Evolutionary conservation across 35 echinoderm and acorn worm genomes (phyloP), one percentile per base, ranked within the genome.

Genomic region (Anneissia japonica): DNA sequence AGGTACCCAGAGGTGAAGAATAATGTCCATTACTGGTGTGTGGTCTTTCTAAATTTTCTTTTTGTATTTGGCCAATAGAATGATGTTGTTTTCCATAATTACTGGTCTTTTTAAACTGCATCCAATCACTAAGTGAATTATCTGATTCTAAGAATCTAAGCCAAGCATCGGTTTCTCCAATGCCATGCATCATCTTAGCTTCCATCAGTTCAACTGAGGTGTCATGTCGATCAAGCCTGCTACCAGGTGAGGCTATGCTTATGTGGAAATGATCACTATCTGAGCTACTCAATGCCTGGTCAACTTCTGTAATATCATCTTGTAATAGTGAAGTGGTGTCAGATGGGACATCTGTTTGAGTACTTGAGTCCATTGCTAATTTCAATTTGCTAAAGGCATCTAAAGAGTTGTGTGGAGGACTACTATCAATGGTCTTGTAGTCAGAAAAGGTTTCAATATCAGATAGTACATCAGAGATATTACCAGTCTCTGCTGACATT

Each of bases 91-190:
- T 64, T 64, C 26, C 51, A 12, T 16, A 2, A 64, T 64, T 16
- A 23, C 10, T 64, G 26, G 51, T 9, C 2, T 23, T 83, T 29
- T 87, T 86, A 31, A 51, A 28, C 26, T 84, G 17, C 80, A 75
- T 84, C 94, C 90, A 97, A 13, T 93, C 37, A 77, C 93, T 91
- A 34, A 88, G 46, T 45, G 96, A 87, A 0, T 89, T 76, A 56
- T 99, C 96, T 87, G 73, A 77, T 77, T 99, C 96, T 46, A 94
- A 38, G 75, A 89, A 91, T 73, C 84, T 82, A 0, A 99, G 87
- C 33, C 93, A 86, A 33, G 96, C 96, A 94, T 99, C 96, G 14
- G 90, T 99, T 73, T 94, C 96, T 79, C 96, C 96, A 72, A 99
- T 99, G n/a, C 96, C 96, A 72, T 99, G 89, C 89, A 94, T 94